A percentile compares a stretch with the other conserved stretches of the same genome.
phyloP scores from a whole-genome alignment of 2,888 invertebrate species.

The Mythimna pallens region DNA sequence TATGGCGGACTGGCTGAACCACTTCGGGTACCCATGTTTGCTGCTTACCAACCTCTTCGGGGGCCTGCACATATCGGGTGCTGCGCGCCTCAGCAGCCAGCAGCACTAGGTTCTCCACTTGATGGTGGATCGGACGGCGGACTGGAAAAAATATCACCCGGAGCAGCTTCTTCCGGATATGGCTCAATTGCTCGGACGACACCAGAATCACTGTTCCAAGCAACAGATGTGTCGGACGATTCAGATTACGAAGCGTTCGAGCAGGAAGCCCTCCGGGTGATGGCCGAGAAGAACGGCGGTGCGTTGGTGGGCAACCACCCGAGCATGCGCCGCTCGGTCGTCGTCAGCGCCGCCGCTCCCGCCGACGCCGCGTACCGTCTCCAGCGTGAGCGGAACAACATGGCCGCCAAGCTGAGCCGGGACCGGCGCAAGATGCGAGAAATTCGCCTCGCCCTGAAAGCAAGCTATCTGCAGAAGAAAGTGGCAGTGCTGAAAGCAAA shows the following conservation, averaged over 20 bases:
- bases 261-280: conserved; percentile 74
- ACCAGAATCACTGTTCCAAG: conserved; percentile 63
- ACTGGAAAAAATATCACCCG: conserved; percentile 72
- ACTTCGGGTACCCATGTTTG: too few relatives aligned
- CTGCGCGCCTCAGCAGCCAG: too few relatives aligned
- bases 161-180: conserved; percentile 69
- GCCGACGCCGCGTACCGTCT: conserved; percentile 93
- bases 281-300: conserved; percentile 90
- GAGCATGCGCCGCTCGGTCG: conserved; percentile 91
- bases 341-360: too few relatives aligned
- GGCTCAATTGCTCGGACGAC: conserved; percentile 56
- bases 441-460: conserved; percentile 97
- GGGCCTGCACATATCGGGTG: too few relatives aligned
- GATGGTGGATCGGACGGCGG: too few relatives aligned
- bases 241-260: conserved; percentile 92
- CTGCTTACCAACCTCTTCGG: too few relatives aligned
- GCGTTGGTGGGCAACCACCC: conserved; percentile 90
- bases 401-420: conserved; percentile 98
- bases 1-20: conserved; percentile 37
- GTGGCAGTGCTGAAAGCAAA: conserved; percentile 73
- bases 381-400: conserved; percentile 97
- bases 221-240: conserved; percentile 79
- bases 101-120: too few relatives aligned
- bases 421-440: conserved; percentile 97
- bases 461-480: conserved; percentile 92